Percentiles rank a stretch among this genome's conserved stretches.
Evolutionary conservation across 2,797 vertebrate species (phyloP).

Genomic region (Anableps anableps): DNA sequence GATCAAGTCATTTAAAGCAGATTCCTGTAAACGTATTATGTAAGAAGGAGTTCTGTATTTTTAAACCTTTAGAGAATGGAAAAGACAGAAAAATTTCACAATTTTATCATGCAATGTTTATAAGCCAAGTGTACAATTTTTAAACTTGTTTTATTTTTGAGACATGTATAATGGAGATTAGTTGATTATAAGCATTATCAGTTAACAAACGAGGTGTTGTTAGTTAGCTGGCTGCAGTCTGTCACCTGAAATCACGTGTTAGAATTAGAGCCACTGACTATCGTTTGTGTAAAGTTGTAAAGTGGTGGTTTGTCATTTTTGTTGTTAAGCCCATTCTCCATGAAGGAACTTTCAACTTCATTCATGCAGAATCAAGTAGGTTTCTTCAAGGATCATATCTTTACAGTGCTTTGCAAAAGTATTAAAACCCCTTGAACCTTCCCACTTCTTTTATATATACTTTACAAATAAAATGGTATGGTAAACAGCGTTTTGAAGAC

Average conservation of each 20-base stretch:
- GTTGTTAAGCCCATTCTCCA: not conserved
- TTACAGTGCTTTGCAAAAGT: too few species aligned
- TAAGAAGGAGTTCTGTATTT: not conserved
- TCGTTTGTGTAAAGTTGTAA: not conserved
- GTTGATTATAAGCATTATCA: not conserved
- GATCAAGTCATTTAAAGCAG: slow-evolving; percentile 1
- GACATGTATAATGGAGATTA: not conserved
- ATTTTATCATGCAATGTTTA: not conserved
- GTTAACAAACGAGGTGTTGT: not conserved
- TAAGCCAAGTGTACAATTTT: not conserved
- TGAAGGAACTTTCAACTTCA: not conserved
- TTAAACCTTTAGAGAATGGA: not conserved
- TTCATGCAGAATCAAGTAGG: not conserved
- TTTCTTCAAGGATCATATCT: not conserved
- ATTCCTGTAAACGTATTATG: not conserved
- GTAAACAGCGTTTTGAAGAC: not conserved
- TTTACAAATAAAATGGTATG: not conserved
- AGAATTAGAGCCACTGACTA: not conserved
- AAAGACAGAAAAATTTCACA: not conserved
- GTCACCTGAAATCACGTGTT: slow-evolving; percentile 3
- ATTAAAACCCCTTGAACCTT: too few species aligned
- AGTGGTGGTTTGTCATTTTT: not conserved
- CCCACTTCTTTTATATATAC: too few species aligned
- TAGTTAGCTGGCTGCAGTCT: not conserved
- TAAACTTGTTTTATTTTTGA: not conserved